These are phyloP conservation scores for Stenurella melanura DNA, from an alignment of 2,888 invertebrate species.

Conservation along the genomic window DNA sequence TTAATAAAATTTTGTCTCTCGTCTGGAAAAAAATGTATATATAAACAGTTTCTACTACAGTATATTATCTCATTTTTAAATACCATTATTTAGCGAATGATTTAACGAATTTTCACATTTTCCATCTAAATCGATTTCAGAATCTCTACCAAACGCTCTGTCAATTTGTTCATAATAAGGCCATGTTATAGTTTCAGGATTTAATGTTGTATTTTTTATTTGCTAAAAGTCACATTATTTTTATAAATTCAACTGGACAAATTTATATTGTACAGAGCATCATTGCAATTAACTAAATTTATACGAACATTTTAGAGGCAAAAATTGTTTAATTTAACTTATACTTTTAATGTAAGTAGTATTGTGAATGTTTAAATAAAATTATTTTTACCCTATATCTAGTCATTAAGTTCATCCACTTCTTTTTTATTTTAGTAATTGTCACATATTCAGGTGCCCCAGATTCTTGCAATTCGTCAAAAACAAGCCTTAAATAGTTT, in stretches of 20 bases:
- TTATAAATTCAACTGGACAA: not conserved
- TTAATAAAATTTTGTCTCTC: conserved; percentile 60
- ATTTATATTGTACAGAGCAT: not conserved
- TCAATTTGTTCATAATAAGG: conserved; percentile 63
- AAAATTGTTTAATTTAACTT: no score
- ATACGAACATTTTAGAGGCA: not conserved
- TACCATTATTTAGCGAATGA: conserved; percentile 53
- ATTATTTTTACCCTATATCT: conserved; percentile 58
- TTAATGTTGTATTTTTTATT: conserved; percentile 60
- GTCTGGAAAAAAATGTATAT: conserved; percentile 46
- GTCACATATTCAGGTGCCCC: conserved; percentile 62
- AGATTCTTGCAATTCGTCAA: conserved; percentile 59
- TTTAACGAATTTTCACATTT: conserved; percentile 50
- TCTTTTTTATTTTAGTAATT: conserved; percentile 62
- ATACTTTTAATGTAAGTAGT: not conserved
- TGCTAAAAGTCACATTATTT: conserved; percentile 50
- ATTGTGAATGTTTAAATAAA: not conserved
- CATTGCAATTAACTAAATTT: not conserved
- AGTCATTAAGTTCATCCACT: conserved; percentile 65
- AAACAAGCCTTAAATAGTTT: conserved; percentile 54
- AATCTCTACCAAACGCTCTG: conserved; percentile 57
- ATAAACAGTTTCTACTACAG: conserved; percentile 6
- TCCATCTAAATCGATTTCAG: conserved; percentile 47
- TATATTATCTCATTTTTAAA: not conserved
- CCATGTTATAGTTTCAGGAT: conserved; percentile 57